Base-by-base conservation (phyloP, 2,888 invertebrate species). In the Ischnus inquisitorius region DNA sequence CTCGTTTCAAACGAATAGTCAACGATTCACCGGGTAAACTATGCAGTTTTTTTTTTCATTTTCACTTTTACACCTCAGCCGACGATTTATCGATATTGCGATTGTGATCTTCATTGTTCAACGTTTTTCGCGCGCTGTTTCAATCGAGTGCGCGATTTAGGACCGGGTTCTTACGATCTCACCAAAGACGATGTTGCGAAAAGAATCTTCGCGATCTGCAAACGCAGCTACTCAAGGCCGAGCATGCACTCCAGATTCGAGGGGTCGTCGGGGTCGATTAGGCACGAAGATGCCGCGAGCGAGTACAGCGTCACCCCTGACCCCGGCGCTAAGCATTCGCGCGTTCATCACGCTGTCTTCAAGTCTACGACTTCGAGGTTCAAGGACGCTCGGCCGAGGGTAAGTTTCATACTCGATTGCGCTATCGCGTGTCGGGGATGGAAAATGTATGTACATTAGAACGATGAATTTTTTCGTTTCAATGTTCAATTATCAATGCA, bases 281-380 rank as follows among this genome's bases (percentile, higher is more conserved):
- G 75, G 54, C 81, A 81, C 84, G 84, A 69, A 84, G 77, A 71
- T 14, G 43, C 69, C 77, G 25, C 41, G 78, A 78, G 80, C 68
- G 64, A 72, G 22, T 51, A 48, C 72, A 14, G 22, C 72, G n/a
- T 82, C 77, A 64, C 65, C 82, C 41, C 46, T 72, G 67, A 64
- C 62, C 60, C 65, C 22, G 48, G 4, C 3, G 34, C n/a, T 41
- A 74, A 51, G 51, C 75, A 67, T 22, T 68, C 28, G 4, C 16
- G 41, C 1, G 72, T 87, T 12, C 84, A 88, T 72, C 89, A 88
- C 51, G 88, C 89, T 16, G 88, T 84, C n/a, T 89, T 89, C 51
- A 89, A 88, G 72, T 89, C 89, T 57, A 60, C 69, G 57, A 81
- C 78, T 46, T 64, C 64, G 62, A 84, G 84, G 75, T 84, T 84